Base-by-base conservation (phyloP, 1,140 invertebrate genomes). In the Atta cephalotes region DNA sequence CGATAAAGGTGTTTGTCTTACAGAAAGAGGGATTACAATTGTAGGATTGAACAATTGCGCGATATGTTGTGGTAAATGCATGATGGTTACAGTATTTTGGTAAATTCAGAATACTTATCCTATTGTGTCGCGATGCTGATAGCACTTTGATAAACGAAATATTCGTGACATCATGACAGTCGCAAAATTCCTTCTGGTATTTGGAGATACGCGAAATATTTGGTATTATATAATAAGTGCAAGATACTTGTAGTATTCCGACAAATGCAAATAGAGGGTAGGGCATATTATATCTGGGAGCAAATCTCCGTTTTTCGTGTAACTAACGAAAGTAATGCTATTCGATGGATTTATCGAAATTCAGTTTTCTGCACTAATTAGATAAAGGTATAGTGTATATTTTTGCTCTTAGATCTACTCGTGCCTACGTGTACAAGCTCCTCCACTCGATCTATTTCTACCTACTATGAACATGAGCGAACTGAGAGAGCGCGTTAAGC, bases 31-130 rank as follows among this genome's bases (percentile, higher is more conserved):
- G 21, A 53, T 76, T 85, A 49, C 25, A 45, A 25, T 88, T 72
- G 18, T 39, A 77, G 45, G 56, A 31, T 62, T 70, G 12, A 86
- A 86, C 80, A 62, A 25, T 39, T 28, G 49, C 39, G 51, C 16
- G 63, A 89, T 66, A 84, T 76, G 66, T 31, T 58, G n/a, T 77
- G 78, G 86, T 25, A 51, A 77, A 80, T 16, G 49, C 76, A 81
- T 85, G 62, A 79, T 45, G 45, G 58, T 63, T 78, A 35, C 16
- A 39, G 14, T 39, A 56, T 82, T 74, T 31, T 74, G 25, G 7
- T 35, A 72, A 82, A 72, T 53, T 72, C 35, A 49, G 45, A 71
- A 74, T 74, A 63, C 49, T 70, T 10, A 25, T 72, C n/a, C 45
- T 65, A 35, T 45, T 51, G 39, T 72, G 28, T 74, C 53, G 51